Evolutionary conservation across 2,113 vertebrate genomes (phyloP).

Genomic region (Thymallus thymallus): DNA sequence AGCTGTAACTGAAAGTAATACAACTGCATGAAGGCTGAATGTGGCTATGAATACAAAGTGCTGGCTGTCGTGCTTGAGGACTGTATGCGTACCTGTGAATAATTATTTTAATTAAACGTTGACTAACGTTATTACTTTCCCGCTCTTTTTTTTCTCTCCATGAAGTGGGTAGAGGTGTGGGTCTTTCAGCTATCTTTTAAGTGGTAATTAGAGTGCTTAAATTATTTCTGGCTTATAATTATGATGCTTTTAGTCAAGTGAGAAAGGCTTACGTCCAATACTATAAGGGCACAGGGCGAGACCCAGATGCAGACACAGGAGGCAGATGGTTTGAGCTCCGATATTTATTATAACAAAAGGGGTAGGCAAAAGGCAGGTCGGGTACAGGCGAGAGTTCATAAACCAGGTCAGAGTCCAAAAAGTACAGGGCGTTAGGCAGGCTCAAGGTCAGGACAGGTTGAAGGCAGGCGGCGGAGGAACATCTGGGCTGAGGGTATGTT

Average conservation of each 20-base stretch:
- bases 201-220: conserved; percentile 37
- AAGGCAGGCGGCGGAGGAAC: no score
- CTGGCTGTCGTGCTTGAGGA: conserved; percentile 42
- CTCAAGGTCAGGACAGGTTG: no score
- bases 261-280: background rate
- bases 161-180: conserved; percentile 20
- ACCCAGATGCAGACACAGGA: no score
- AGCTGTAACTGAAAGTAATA: conserved; percentile 72
- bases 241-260: background rate
- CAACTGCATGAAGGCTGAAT: conserved; percentile 62
- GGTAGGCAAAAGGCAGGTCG: no score
- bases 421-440: no score
- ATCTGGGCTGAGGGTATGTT: no score
- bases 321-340: no score
- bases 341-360: no score
- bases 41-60: conserved; percentile 64
- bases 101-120: conserved; percentile 56
- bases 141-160: conserved; percentile 30
- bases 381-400: no score
- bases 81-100: conserved; percentile 55
- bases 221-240: conserved; percentile 13
- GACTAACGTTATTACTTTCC: conserved; percentile 38
- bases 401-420: no score
- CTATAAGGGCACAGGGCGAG: no score
- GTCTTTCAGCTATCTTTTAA: conserved; percentile 25